These are phyloP conservation scores for Aptenodytes patagonicus DNA, from an alignment of 2,113 vertebrate genomes.

Conservation along the genomic window DNA sequence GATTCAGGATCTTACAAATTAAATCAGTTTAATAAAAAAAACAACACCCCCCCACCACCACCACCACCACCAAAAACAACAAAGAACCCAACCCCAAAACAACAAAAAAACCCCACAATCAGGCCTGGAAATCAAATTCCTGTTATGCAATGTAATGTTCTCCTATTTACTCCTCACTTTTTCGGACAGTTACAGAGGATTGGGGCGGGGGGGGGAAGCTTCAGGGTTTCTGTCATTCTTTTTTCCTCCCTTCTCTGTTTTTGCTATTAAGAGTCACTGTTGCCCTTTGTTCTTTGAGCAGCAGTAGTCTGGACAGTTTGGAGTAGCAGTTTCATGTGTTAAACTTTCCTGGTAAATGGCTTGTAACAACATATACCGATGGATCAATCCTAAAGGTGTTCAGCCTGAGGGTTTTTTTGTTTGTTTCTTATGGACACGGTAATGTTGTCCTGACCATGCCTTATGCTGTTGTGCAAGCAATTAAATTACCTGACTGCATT, in stretches of 20 bases:
- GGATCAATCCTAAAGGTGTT: not conserved
- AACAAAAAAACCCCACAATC: not conserved
- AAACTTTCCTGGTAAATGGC: not conserved
- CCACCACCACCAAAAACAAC: not conserved
- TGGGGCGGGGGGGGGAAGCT: too few species aligned
- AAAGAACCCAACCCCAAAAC: not conserved
- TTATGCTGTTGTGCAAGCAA: not conserved
- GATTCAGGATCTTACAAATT: not conserved
- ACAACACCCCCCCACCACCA: too few species aligned
- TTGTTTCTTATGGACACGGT: not conserved
- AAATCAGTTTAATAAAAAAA: not conserved
- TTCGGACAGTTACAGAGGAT: not conserved
- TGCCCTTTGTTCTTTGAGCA: not conserved
- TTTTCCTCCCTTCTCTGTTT: not conserved
- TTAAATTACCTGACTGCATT: not conserved
- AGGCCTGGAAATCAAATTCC: constrained; percentile 14
- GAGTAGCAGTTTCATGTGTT: not conserved
- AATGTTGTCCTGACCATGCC: not conserved
- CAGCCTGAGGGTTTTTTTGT: not conserved
- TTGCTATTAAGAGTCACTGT: not conserved
- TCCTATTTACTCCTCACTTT: not conserved
- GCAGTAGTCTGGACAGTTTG: not conserved
- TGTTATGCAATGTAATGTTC: not conserved
- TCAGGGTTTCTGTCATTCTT: not conserved
- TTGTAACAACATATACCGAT: not conserved